A percentile compares a stretch with the other conserved stretches of the same genome.
Evolutionary conservation across 2,797 vertebrate genomes (phyloP).

Genomic region (Thunnus albacares): DNA sequence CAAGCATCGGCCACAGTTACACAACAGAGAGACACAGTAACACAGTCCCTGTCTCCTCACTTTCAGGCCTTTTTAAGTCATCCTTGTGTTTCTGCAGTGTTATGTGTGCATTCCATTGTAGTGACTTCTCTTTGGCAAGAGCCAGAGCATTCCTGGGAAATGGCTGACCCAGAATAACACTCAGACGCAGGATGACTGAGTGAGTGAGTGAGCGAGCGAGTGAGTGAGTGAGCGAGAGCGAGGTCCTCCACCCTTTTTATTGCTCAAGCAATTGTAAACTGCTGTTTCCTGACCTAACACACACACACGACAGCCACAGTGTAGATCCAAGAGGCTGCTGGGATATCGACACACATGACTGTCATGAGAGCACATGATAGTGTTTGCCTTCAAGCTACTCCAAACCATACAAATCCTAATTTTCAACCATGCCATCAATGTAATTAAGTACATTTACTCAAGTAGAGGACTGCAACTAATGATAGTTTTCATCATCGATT

Average conservation of each 20-base stretch:
- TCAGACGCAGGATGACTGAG: conserved; percentile 48
- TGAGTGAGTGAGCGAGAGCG: background rate
- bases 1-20: conserved; percentile 3
- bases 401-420: background rate
- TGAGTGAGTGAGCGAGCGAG: background rate
- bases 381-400: background rate
- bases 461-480: background rate
- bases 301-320: conserved; percentile 14
- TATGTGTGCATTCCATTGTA: conserved; percentile 84
- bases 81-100: conserved; percentile 77
- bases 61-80: conserved; percentile 87
- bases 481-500: background rate
- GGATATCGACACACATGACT: conserved; percentile 38
- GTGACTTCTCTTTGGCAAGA: conserved; percentile 83
- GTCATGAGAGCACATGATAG: conserved; percentile 48
- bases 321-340: conserved; percentile 19
- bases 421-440: background rate
- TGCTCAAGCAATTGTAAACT: conserved; percentile 5
- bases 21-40: background rate
- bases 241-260: conserved; percentile 57
- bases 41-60: conserved; percentile 48
- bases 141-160: conserved; percentile 85
- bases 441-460: no score
- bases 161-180: conserved; percentile 86
- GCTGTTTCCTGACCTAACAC: conserved; percentile 27